These are phyloP conservation scores for Microplitis manilae DNA, from an alignment of 2,888 invertebrate genomes.

Conservation along the genomic window DNA sequence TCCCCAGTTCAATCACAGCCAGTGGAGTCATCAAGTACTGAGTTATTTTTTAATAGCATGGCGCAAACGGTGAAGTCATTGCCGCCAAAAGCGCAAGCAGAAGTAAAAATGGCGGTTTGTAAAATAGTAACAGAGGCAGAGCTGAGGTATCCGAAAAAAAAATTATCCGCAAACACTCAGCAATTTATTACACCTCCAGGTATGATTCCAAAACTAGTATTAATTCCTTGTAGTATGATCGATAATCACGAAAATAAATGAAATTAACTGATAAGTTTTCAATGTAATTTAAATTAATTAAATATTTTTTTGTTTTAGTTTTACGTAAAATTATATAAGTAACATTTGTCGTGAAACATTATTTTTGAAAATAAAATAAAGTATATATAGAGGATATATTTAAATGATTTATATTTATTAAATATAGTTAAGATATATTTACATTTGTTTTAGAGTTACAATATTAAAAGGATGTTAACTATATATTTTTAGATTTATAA, in stretches of 20 bases:
- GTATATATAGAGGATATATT: not conserved
- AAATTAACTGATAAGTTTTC: conserved; percentile 27
- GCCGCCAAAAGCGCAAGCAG: conserved; percentile 65
- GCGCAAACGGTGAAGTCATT: conserved; percentile 64
- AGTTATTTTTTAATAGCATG: conserved; percentile 67
- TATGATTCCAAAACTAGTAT: conserved; percentile 66
- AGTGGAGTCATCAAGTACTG: conserved; percentile 59
- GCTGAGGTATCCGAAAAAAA: conserved; percentile 53
- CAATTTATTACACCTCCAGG: conserved; percentile 60
- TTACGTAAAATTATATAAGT: too few relatives aligned
- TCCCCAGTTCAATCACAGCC: conserved; percentile 39
- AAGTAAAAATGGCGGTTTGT: conserved; percentile 67
- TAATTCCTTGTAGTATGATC: conserved; percentile 68
- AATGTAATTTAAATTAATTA: not conserved
- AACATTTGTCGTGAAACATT: not conserved
- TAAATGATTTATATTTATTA: conserved; percentile 22
- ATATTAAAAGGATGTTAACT: not conserved
- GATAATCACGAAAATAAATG: conserved; percentile 57
- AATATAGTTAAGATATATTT: conserved; percentile 22
- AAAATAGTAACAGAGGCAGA: conserved; percentile 67
- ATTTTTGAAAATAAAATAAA: not conserved
- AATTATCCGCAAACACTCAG: conserved; percentile 53
- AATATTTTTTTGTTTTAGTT: conserved; percentile 2
- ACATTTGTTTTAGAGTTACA: conserved; percentile 14
- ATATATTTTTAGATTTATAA: conserved; percentile 9